Conservation (phyloP, 30 jellyfish, hydroid and myxozoan species). For the Aurelia sp. region DNA sequence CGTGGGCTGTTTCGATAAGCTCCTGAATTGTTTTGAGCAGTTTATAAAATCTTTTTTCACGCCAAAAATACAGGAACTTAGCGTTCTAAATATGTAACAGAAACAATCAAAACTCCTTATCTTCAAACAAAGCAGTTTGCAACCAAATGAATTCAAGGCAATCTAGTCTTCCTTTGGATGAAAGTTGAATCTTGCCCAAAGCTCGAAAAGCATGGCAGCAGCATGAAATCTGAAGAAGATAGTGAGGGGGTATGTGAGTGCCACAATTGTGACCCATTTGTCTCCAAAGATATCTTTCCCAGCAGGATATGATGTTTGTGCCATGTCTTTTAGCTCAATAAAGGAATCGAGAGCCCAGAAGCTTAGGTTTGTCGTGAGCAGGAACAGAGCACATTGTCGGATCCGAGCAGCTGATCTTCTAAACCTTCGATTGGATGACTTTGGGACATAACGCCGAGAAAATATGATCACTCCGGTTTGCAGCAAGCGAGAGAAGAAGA, state of each 20-base stretch:
- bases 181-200: constrained; percentile 18
- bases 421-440: background rate
- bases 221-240: constrained; percentile 51
- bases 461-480: constrained; percentile 1
- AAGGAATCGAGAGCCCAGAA: constrained; percentile 50
- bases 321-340: constrained; percentile 28
- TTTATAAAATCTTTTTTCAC: too few relatives aligned
- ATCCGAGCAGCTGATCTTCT: constrained; percentile 6
- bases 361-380: constrained; percentile 36
- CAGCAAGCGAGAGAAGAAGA: background rate
- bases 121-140: too few relatives aligned
- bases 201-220: constrained; percentile 42
- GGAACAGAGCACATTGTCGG: constrained; percentile 18
- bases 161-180: background rate
- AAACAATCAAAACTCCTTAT: too few relatives aligned
- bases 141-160: too few relatives aligned
- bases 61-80: too few relatives aligned
- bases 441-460: constrained; percentile 2
- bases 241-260: constrained; percentile 30
- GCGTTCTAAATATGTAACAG: too few relatives aligned
- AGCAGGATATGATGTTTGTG: constrained; percentile 31
- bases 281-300: constrained; percentile 12
- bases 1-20: too few relatives aligned
- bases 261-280: background rate
- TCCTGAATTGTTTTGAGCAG: too few relatives aligned